phyloP scores from a whole-genome alignment of 1,140 invertebrate genomes.

The Grapholita molesta region DNA sequence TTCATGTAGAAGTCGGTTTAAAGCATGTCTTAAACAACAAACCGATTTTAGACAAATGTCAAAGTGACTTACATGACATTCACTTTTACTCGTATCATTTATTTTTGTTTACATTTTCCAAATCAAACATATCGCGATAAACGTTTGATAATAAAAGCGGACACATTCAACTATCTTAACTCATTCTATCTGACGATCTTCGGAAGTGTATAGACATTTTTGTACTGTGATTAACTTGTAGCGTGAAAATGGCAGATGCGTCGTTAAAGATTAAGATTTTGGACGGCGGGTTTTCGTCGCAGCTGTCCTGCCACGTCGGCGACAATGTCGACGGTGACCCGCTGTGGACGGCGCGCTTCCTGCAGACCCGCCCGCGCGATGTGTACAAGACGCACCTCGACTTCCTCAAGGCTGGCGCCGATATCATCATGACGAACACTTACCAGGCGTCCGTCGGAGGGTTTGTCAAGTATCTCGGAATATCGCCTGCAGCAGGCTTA shows the following conservation, averaged over 20 bases:
- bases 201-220: not conserved
- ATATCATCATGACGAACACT: slow-evolving; percentile 91
- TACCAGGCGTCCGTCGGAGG: slow-evolving; percentile 92
- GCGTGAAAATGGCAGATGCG: not conserved
- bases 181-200: not conserved
- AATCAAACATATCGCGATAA: slow-evolving; percentile 12
- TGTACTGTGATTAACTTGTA: not conserved
- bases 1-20: not conserved
- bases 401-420: slow-evolving; percentile 87
- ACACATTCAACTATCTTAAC: not conserved
- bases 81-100: slow-evolving; percentile 11
- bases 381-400: slow-evolving; percentile 87
- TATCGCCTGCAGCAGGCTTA: slow-evolving; percentile 81
- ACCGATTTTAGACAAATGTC: not conserved
- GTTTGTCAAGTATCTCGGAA: slow-evolving; percentile 83
- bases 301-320: slow-evolving; percentile 83
- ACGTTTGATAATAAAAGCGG: slow-evolving; percentile 4
- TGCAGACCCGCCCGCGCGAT: slow-evolving; percentile 83
- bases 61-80: slow-evolving; percentile 1
- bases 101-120: slow-evolving; percentile 17
- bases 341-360: slow-evolving; percentile 88
- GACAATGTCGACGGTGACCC: slow-evolving; percentile 84
- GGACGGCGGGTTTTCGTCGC: slow-evolving; percentile 89
- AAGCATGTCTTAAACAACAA: not conserved
- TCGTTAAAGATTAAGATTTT: slow-evolving; percentile 75